Percentiles rank a stretch among this genome's conserved stretches.
These are phyloP conservation scores for Oophaga sylvatica DNA, from an alignment of 2,797 vertebrate genomes.

Conservation along the genomic window DNA sequence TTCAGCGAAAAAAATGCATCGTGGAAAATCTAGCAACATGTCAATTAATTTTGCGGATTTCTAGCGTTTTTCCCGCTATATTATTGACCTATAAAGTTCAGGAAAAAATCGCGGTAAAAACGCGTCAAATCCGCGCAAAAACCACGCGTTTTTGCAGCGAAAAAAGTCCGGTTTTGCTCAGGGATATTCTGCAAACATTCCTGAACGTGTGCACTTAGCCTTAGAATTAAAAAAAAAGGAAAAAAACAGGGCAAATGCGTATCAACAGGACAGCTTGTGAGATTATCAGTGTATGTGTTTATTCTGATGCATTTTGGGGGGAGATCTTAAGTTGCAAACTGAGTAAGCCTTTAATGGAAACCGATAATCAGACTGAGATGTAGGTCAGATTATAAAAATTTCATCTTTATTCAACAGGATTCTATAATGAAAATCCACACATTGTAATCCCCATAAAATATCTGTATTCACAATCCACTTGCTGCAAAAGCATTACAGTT, in stretches of 20 bases:
- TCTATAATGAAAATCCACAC: neutral
- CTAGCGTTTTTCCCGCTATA: too few species aligned
- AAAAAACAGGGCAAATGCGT: neutral
- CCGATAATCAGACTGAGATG: neutral
- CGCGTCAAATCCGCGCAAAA: too few species aligned
- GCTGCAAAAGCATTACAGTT: neutral
- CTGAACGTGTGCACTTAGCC: too few species aligned
- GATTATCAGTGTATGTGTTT: neutral
- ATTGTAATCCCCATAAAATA: neutral
- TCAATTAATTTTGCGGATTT: too few species aligned
- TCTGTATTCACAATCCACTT: slow-evolving; percentile 14
- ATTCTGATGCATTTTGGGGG: neutral
- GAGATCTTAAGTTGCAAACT: neutral
- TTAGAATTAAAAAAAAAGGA: neutral
- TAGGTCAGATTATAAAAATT: neutral
- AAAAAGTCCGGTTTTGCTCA: too few species aligned
- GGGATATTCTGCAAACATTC: too few species aligned
- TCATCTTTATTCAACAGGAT: neutral
- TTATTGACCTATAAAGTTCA: too few species aligned
- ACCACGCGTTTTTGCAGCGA: too few species aligned
- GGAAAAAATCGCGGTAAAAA: too few species aligned
- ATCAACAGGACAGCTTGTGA: neutral
- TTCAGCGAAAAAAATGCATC: too few species aligned
- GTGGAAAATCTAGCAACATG: too few species aligned
- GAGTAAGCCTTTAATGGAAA: neutral